phyloP scores from a whole-genome alignment of 2,888 invertebrate species.

The Erebia palarica region DNA sequence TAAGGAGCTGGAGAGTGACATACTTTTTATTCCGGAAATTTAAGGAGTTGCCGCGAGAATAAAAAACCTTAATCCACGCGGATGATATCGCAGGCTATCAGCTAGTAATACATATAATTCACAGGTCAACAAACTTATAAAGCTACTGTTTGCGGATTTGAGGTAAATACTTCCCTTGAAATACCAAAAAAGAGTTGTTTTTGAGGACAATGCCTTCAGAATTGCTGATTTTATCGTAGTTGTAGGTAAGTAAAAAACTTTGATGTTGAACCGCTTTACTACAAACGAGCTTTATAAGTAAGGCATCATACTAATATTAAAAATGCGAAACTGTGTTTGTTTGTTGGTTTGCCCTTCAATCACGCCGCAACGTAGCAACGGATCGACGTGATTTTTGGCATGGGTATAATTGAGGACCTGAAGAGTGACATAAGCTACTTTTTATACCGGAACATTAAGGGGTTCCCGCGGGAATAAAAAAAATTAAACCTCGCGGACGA shows the following conservation, averaged over 20 bases:
- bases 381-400: no score
- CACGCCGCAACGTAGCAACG: no score
- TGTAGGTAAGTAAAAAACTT: not conserved
- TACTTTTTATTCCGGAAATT: no score
- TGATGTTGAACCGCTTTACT: conserved; percentile 1
- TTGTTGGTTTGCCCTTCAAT: no score
- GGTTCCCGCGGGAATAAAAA: no score
- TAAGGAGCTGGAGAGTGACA: no score
- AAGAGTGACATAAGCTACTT: no score
- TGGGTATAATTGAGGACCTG: no score
- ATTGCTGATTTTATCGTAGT: conserved; percentile 8
- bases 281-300: not conserved
- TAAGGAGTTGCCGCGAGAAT: no score
- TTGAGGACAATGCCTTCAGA: not conserved
- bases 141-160: conserved; percentile 15
- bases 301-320: not conserved
- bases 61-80: not conserved
- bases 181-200: conserved; percentile 3
- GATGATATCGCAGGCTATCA: not conserved
- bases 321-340: no score
- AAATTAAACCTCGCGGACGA: no score
- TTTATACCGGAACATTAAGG: no score
- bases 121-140: conserved; percentile 8
- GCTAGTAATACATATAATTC: not conserved
- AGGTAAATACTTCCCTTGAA: not conserved